These are phyloP conservation scores for Zoanthus gigantus DNA, from an alignment of 92 coral and sea anemone species.

Conservation along the genomic window DNA sequence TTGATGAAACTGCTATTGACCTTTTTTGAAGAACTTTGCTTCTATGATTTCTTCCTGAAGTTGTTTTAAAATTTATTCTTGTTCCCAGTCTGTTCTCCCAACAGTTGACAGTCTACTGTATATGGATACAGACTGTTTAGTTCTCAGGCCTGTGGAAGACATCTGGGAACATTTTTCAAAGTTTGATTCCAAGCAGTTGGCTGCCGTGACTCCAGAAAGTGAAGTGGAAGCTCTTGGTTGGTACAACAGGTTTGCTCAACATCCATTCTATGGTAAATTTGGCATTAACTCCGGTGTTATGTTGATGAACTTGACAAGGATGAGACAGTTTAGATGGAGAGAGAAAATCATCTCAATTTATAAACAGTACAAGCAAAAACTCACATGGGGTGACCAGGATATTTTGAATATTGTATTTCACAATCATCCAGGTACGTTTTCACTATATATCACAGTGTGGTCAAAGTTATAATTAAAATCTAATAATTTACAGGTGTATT, in stretches of 20 bases:
- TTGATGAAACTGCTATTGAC: too few relatives aligned
- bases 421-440: conserved; percentile 79
- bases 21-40: too few relatives aligned
- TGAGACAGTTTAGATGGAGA: conserved; percentile 75
- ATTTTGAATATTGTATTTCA: conserved; percentile 87
- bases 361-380: conserved; percentile 72
- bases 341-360: conserved; percentile 77
- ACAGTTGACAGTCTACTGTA: conserved; percentile 80
- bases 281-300: conserved; percentile 98
- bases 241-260: conserved; percentile 93
- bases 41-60: too few relatives aligned
- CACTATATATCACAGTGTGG: background rate
- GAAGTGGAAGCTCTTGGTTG: conserved; percentile 80
- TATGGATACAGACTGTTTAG: conserved; percentile 86
- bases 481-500: too few relatives aligned
- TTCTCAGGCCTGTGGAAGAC: conserved; percentile 87
- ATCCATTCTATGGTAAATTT: conserved; percentile 89
- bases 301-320: conserved; percentile 92
- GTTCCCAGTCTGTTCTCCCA: conserved; percentile 70
- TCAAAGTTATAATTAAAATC: background rate
- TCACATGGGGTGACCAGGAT: conserved; percentile 98
- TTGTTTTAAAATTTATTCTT: background rate
- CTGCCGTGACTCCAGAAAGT: conserved; percentile 86
- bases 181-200: conserved; percentile 81
- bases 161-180: conserved; percentile 84